A percentile compares a stretch with the other conserved stretches of the same genome.
Evolutionary conservation across 2,113 vertebrate genomes (phyloP).

Genomic region (Muntiacus muntjak): DNA sequence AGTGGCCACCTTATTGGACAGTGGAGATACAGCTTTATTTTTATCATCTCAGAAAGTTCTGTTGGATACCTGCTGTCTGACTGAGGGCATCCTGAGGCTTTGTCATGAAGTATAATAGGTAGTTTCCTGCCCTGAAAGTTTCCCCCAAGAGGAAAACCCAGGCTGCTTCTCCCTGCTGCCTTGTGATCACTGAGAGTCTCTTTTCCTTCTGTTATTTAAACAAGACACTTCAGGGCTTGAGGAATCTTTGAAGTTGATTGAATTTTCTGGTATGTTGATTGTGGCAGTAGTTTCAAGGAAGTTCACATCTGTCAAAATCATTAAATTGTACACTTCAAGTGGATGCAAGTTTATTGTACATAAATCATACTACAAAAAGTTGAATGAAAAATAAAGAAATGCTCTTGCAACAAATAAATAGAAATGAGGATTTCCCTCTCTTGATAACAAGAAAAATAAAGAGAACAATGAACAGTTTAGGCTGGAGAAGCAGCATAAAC

Average conservation of each 20-base stretch:
- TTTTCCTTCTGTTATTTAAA: not conserved
- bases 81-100: not conserved
- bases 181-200: not conserved
- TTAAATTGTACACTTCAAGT: not conserved
- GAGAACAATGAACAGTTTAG: too few species aligned
- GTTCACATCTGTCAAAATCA: not conserved
- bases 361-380: not conserved
- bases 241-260: not conserved
- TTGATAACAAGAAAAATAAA: too few species aligned
- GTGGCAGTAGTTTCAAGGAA: not conserved
- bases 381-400: not conserved
- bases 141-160: not conserved
- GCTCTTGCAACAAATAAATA: too few species aligned
- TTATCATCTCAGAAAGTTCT: not conserved
- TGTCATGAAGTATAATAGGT: not conserved
- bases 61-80: not conserved
- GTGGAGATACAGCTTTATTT: not conserved
- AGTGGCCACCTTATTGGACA: not conserved
- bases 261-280: not conserved
- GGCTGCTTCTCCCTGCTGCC: not conserved
- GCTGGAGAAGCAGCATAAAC: too few species aligned
- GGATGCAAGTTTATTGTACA: not conserved
- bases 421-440: too few species aligned
- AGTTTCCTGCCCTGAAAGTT: not conserved
- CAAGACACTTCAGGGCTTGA: not conserved